Conservation (phyloP, 2,113 vertebrate species). For the Platichthys flesus region DNA sequence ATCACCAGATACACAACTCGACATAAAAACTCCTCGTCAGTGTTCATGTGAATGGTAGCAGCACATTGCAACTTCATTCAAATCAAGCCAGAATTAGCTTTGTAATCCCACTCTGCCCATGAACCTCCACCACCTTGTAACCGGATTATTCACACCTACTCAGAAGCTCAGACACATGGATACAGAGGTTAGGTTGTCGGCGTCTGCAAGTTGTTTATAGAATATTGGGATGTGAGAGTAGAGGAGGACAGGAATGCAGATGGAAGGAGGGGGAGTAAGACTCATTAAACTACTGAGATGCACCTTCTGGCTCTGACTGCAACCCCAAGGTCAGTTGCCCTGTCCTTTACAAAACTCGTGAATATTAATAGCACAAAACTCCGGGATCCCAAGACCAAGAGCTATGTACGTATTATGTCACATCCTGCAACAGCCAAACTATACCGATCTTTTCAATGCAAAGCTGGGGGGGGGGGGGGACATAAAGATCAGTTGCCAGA, state of each 20-base stretch:
- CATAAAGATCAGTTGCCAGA: slow-evolving; percentile 18
- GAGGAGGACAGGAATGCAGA: background rate
- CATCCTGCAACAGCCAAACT: slow-evolving; percentile 1
- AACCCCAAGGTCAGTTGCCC: slow-evolving; percentile 64
- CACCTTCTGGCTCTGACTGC: slow-evolving; percentile 43
- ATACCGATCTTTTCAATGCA: background rate
- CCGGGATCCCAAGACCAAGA: slow-evolving; percentile 39
- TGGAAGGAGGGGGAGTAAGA: background rate
- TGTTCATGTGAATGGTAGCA: background rate
- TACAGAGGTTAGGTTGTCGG: slow-evolving; percentile 17
- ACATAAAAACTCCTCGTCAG: background rate
- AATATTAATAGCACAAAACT: slow-evolving; percentile 64
- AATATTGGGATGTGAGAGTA: slow-evolving; percentile 15
- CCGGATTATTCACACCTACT: slow-evolving; percentile 45
- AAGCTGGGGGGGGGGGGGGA: background rate
- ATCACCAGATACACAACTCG: background rate
- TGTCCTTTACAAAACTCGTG: slow-evolving; percentile 64
- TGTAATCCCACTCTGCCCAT: slow-evolving; percentile 41
- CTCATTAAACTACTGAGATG: slow-evolving; percentile 43
- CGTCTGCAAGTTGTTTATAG: slow-evolving; percentile 45
- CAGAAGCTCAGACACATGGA: slow-evolving; percentile 16
- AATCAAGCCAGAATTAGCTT: slow-evolving; percentile 4
- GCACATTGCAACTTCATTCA: slow-evolving; percentile 11
- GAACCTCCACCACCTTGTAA: slow-evolving; percentile 33
- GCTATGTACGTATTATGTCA: slow-evolving; percentile 2